Evolutionary conservation across 2,113 vertebrate species (phyloP), one percentile per base, ranked within the genome.

Genomic region (Syngnathus typhle): DNA sequence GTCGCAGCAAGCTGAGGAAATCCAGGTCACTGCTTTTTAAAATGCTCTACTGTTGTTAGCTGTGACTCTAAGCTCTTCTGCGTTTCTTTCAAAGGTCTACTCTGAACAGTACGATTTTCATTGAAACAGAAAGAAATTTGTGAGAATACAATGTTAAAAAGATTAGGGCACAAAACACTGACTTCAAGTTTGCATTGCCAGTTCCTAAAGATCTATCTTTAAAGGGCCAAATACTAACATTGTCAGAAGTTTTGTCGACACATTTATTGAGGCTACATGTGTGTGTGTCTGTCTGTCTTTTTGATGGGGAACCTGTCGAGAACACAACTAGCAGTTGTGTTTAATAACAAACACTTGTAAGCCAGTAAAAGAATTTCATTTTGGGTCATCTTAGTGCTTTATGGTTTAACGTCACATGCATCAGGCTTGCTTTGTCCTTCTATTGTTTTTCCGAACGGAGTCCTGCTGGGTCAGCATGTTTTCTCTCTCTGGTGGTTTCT

Each of bases 21-120:
- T 88, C 75, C 85, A 87, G 84, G 85, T 87, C 87, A 85, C 71
- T 66, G 80, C 77, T 79, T 74, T 75, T 77, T 77, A 69, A 85
- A 85, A 88, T 82, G 77, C 78, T 66, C 4, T 72, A 71, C 64
- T 79, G 72, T 77, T 82, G 82, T 83, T 65, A 75, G 70, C 76
- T 59, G 60, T 73, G 77, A 78, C 65, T 83, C 71, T 79, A 60
- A 74, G 67, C 66, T 74, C 6, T 68, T 79, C 67, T 85, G 68
- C 72, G 59, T 58, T 32, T 6, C 5, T 18, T 74, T 73, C 64
- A 46, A n/a, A 7, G 44, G 51, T 73, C 52, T 65, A 62, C 51
- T 69, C 63, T 64, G 67, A 74, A 82, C 60, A 68, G 55, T 64
- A 23, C 62, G 43, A 39, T 70, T 54, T 73, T 52, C 66, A 67